Base-by-base conservation (phyloP, 35 echinoderm and acorn worm species). In the Hemicentrotus pulcherrimus region DNA sequence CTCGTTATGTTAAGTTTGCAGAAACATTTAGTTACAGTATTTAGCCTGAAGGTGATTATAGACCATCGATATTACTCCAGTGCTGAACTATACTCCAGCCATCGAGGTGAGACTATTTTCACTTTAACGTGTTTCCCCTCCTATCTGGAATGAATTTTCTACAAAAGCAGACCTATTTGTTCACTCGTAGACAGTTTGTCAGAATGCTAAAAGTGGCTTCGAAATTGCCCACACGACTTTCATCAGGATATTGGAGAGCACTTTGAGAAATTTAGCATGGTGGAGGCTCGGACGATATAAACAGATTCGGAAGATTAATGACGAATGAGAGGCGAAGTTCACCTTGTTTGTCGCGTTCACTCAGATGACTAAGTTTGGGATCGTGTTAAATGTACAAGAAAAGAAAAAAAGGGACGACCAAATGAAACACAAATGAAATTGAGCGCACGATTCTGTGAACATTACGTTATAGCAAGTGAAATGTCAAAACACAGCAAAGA, bases 141-240 rank as follows among this genome's bases (percentile, higher is more conserved):
- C 65, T 78, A 78, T 78, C n/a, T 78, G 22, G 6, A 18, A 28
- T 78, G 22, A n/a, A 78, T 78, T 78, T 22, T 78, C 65, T 28
- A 78, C 65, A 0, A 59, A 59, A 59, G 65, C 65, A 18, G 28
- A 22, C 65, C 65, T 78, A 78, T 78, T 78, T 78, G 65, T 78
- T 22, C n/a, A n/a, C 65, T 28, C 65, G 65, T 6, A 78, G 65
- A 78, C 65, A 78, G 19, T 78, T 78, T 78, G 65, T 78, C 65
- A 78, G 65, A 78, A 78, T 78, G 24, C 18, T 78, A 78, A 78
- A n/a, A 2, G 19, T 78, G 65, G 65, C 19, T 78, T n/a, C 65
- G 65, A 78, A 78, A 78, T 78, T 78, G 28, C 65, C 65, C 65
- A 78, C 65, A 78, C 65, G 65, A 78, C 65, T 78, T 78, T 78